These are phyloP conservation scores for Anagyrus pseudococci DNA, from an alignment of 2,888 invertebrate genomes.

Conservation along the genomic window DNA sequence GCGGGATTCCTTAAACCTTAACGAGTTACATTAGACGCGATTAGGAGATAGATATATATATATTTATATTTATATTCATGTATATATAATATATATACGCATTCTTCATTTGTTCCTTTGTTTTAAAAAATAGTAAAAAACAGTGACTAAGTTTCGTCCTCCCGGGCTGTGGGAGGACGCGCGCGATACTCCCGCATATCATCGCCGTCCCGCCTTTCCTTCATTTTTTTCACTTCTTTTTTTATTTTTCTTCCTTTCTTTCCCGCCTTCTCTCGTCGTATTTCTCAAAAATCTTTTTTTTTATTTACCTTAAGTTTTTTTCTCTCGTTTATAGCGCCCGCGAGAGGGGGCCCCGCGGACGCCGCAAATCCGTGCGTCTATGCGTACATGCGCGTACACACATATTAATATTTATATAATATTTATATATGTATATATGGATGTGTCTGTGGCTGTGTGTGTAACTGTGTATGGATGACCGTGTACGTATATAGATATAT, in stretches of 20 bases:
- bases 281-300: not conserved
- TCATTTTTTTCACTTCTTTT: not conserved
- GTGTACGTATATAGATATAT: conserved; percentile 44
- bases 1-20: conserved; percentile 23
- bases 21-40: conserved; percentile 52
- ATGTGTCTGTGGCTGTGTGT: too few species aligned
- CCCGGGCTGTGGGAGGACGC: not conserved
- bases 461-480: too few species aligned
- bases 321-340: too few species aligned
- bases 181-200: not conserved
- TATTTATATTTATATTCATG: too few species aligned
- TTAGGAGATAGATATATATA: conserved; percentile 45
- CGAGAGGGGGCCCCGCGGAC: too few species aligned
- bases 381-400: conserved; percentile 47
- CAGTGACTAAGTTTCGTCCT: conserved; percentile 56
- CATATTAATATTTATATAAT: conserved; percentile 38
- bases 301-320: too few species aligned
- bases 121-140: conserved; percentile 57
- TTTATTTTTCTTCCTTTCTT: not conserved
- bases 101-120: conserved; percentile 34
- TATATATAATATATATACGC: conserved; percentile 3
- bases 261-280: not conserved
- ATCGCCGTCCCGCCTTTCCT: too few species aligned
- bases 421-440: too few species aligned
- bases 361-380: conserved; percentile 19